phyloP scores from a whole-genome alignment of 2,888 invertebrate species.

The Epinotia bilunana region DNA sequence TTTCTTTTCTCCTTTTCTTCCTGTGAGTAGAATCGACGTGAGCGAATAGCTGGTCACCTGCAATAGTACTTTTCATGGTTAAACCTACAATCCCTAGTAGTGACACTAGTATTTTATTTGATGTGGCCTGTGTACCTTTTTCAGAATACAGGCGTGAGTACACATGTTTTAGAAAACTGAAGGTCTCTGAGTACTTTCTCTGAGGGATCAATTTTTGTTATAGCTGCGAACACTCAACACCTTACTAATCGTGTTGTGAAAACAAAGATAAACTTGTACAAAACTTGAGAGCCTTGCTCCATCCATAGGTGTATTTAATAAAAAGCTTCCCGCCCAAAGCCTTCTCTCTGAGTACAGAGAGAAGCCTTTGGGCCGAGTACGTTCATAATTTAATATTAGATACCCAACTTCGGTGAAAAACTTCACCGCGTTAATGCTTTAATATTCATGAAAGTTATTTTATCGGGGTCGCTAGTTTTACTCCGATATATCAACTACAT shows the following conservation, averaged over 20 bases:
- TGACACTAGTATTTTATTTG: too few species aligned
- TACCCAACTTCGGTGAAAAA: constrained; percentile 23
- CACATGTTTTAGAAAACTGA: too few species aligned
- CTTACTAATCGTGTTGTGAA: not conserved
- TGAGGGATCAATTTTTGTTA: not conserved
- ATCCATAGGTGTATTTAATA: not conserved
- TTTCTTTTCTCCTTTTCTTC: too few species aligned
- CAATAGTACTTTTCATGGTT: too few species aligned
- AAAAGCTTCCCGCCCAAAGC: too few species aligned
- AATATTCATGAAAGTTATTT: constrained; percentile 48
- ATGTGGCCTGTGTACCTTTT: too few species aligned
- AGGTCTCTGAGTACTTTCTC: not conserved
- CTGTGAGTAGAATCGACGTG: too few species aligned
- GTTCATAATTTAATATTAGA: constrained; percentile 33
- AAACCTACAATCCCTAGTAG: too few species aligned
- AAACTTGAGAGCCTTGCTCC: not conserved
- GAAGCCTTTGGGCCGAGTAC: constrained; percentile 9
- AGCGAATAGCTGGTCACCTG: too few species aligned
- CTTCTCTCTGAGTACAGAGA: too few species aligned
- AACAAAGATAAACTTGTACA: not conserved
- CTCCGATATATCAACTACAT: constrained; percentile 9
- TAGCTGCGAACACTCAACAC: not conserved
- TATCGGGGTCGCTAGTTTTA: constrained; percentile 44
- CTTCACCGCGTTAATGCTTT: constrained; percentile 37
- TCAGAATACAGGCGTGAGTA: too few species aligned